Conservation (phyloP, 2,113 vertebrate species). For the Vulpes ferrilata region DNA sequence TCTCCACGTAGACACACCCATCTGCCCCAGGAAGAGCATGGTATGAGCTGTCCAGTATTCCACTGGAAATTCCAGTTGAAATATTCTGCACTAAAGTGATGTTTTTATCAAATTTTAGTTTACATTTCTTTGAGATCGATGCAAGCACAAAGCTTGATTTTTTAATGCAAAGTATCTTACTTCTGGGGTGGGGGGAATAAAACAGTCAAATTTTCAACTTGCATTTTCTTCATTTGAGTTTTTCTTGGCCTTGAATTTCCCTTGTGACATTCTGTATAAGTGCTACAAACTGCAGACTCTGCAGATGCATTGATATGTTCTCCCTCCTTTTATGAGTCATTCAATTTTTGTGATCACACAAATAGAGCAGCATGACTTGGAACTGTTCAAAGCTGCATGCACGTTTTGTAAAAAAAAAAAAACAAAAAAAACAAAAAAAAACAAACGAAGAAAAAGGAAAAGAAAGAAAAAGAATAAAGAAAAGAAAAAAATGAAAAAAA, state of each 20-base stretch:
- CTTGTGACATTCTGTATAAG: constrained; percentile 91
- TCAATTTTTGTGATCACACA: constrained; percentile 91
- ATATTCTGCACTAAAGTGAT: constrained; percentile 91
- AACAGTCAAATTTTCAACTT: constrained; percentile 87
- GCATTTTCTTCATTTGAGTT: constrained; percentile 89
- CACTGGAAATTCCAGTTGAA: constrained; percentile 90
- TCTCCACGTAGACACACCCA: constrained; percentile 85
- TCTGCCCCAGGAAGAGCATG: constrained; percentile 88
- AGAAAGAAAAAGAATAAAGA: constrained; percentile 45
- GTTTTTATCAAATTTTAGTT: constrained; percentile 93
- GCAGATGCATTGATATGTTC: constrained; percentile 88
- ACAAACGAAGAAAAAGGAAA: constrained; percentile 82
- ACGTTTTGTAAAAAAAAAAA: constrained; percentile 93
- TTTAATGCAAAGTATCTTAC: constrained; percentile 93
- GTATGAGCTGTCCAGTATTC: constrained; percentile 88
- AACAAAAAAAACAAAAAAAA: constrained; percentile 62
- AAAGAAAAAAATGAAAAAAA: constrained; percentile 76
- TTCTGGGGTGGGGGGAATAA: constrained; percentile 83
- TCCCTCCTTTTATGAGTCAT: constrained; percentile 89
- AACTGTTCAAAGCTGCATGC: constrained; percentile 98
- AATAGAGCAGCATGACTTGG: constrained; percentile 96
- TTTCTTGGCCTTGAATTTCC: constrained; percentile 89
- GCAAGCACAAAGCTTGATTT: constrained; percentile 98
- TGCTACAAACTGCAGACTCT: constrained; percentile 89
- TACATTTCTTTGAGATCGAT: constrained; percentile 92